Evolutionary conservation across 1,140 invertebrate genomes (phyloP), one percentile per base, ranked within the genome.

Genomic region (Ceratitis capitata): DNA sequence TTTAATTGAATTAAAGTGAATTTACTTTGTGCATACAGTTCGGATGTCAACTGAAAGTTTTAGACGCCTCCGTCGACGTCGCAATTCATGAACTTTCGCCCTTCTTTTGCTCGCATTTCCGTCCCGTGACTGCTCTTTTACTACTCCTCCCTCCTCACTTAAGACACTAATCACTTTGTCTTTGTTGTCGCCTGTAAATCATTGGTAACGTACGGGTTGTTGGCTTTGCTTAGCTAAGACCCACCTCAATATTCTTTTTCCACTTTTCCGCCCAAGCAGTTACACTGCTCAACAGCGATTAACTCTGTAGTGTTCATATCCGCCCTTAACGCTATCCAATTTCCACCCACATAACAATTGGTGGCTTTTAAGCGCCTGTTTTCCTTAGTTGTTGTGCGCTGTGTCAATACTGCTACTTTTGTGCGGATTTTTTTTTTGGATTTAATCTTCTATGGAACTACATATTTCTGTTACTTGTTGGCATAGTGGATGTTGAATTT

Each of bases 1-100:
- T 78, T 45, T 78, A 78, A 78, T 78, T 78, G 69, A 78, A 78
- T 78, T 78, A 78, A 78, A 78, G n/a, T 78, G 69, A 78, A 45
- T 78, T 78, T 78, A 78, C n/a, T 78, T 78, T 45, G 69, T 61
- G 29, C 26, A 35, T 12, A 26, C 12, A 47, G 39, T 78, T 78
- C 39, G 69, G 69, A 78, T 45, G 69, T 78, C 69, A 78, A 78
- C 69, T 45, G 69, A 74, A 78, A 14, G 61, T 69, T 69, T 39
- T 16, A 29, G 19, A 0, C 61, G 32, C 42, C n/a, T 7, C 35
- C 6, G 39, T 16, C 7, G 9, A 47, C 39, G 19, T 23, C 39
- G 32, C 14, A 4, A 23, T 69, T 26, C 64, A 69, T 35, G 32
- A 69, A 69, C 64, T 69, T 69, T 69, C 39, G 19, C 35, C 10